Percentiles rank a stretch among this genome's conserved stretches.
These are phyloP conservation scores for Chelonoidis abingdonii DNA, from an alignment of 2,113 vertebrate genomes.

Conservation along the genomic window DNA sequence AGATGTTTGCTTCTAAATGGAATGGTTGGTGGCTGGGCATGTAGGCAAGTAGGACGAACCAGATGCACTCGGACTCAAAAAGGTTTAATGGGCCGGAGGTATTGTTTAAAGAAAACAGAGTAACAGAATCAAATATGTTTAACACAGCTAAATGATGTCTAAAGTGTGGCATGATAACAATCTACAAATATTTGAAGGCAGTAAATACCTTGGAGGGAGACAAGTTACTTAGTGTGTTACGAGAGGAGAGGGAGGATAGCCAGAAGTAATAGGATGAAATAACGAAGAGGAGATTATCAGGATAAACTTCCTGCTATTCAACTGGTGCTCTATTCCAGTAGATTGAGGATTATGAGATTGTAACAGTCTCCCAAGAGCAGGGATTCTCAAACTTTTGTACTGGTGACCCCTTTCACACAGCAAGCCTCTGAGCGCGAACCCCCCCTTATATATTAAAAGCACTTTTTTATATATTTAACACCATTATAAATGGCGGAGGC, in stretches of 20 bases:
- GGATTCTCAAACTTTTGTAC: too few relatives aligned
- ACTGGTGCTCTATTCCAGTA: background rate
- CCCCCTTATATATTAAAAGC: too few relatives aligned
- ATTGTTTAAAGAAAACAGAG: rapidly evolving
- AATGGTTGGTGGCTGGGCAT: rapidly evolving
- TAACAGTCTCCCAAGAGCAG: background rate
- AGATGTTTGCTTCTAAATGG: background rate
- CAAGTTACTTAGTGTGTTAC: background rate
- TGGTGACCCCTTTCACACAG: too few relatives aligned
- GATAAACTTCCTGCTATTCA: background rate
- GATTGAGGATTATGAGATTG: background rate
- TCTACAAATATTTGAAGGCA: background rate
- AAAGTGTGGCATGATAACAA: background rate
- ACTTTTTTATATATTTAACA: too few relatives aligned
- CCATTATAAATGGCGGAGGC: too few relatives aligned
- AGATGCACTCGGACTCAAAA: background rate
- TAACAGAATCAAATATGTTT: background rate
- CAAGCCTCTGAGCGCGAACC: too few relatives aligned
- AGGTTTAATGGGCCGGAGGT: background rate
- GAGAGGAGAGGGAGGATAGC: background rate
- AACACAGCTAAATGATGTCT: rapidly evolving
- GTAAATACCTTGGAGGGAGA: background rate
- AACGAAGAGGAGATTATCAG: background rate
- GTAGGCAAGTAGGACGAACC: rapidly evolving
- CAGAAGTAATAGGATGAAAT: background rate